phyloP scores from a whole-genome alignment of 1,140 invertebrate species.

The Drosophila ambigua region DNA sequence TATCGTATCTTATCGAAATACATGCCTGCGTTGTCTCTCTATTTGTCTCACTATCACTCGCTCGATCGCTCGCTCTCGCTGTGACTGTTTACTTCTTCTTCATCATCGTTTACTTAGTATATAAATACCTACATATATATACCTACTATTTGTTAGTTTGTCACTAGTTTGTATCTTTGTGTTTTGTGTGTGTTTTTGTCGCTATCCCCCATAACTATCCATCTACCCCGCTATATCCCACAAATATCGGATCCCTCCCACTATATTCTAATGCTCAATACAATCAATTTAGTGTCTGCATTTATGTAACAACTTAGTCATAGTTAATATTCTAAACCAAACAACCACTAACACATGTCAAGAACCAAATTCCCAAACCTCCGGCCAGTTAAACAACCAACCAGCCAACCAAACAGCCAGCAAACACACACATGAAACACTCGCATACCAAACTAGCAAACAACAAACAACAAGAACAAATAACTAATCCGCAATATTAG shows the following conservation, averaged over 20 bases:
- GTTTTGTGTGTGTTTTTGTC: too few species aligned
- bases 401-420: neutral
- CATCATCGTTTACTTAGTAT: neutral
- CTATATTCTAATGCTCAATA: conserved; percentile 23
- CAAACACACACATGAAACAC: neutral
- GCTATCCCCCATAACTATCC: too few species aligned
- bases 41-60: conserved; percentile 17
- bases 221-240: neutral
- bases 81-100: conserved; percentile 21
- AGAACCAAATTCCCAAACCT: conserved; percentile 14
- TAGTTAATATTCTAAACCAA: conserved; percentile 38
- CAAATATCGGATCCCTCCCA: conserved; percentile 12
- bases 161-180: conserved; percentile 14
- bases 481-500: neutral
- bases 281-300: conserved; percentile 52
- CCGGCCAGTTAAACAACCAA: conserved; percentile 25
- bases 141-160: conserved; percentile 8
- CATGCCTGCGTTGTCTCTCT: conserved; percentile 5
- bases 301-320: conserved; percentile 55
- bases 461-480: conserved; percentile 13
- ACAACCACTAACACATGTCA: conserved; percentile 36
- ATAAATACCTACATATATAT: too few species aligned
- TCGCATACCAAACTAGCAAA: conserved; percentile 7
- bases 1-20: conserved; percentile 9
- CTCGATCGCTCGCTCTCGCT: conserved; percentile 15